Conservation (phyloP, 2,888 invertebrate species). For the Phyto melanocephala region DNA sequence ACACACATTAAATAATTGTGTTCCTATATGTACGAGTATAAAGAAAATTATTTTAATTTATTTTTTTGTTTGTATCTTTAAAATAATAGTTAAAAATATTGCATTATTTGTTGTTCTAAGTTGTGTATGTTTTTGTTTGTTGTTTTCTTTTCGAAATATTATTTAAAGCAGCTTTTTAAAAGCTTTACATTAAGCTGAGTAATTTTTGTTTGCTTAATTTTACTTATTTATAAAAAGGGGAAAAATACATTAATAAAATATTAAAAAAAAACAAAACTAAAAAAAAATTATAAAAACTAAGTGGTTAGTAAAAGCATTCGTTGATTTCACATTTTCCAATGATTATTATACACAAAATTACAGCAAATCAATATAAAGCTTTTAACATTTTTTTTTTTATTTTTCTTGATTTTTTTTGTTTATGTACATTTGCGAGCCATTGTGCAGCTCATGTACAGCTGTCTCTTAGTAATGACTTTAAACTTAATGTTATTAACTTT, state of each 20-base stretch:
- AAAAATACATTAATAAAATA: constrained; percentile 13
- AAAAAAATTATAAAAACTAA: constrained; percentile 11
- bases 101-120: constrained; percentile 45
- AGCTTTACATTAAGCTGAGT: constrained; percentile 68
- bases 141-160: constrained; percentile 17
- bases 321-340: constrained; percentile 60
- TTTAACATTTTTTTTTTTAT: constrained; percentile 29
- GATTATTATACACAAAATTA: constrained; percentile 60
- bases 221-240: constrained; percentile 28
- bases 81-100: constrained; percentile 51
- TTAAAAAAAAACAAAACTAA: constrained; percentile 11
- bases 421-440: constrained; percentile 26
- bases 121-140: neutral
- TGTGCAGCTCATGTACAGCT: constrained; percentile 7
- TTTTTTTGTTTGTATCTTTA: constrained; percentile 23
- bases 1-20: constrained; percentile 1
- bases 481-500: constrained; percentile 10
- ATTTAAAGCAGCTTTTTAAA: constrained; percentile 61
- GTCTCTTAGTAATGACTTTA: constrained; percentile 28
- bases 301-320: neutral
- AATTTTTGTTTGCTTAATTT: constrained; percentile 60
- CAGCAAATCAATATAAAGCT: constrained; percentile 68
- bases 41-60: neutral
- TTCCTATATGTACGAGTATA: constrained; percentile 25
- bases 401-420: neutral